Base-by-base conservation (phyloP, 2,113 vertebrate genomes). In the Sakesphorus luctuosus region DNA sequence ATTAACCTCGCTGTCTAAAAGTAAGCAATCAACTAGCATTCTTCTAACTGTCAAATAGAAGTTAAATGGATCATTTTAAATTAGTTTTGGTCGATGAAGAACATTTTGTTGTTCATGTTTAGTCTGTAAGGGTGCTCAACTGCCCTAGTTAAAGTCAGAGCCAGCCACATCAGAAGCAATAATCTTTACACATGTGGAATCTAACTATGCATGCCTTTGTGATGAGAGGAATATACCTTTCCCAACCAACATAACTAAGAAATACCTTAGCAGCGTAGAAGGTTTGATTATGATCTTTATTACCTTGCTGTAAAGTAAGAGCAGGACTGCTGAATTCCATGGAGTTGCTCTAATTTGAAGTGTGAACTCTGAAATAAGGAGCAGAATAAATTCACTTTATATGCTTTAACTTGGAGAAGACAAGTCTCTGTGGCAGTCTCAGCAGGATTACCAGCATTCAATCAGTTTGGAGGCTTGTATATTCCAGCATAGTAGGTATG, bases 251-350 rank as follows among this genome's bases (percentile, higher is more conserved):
- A 85, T 85, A 92, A 93, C 50, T 46, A 47, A 93, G 88, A 94
- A 90, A 84, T 90, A 75, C 67, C 56, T 89, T 68, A 75, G 65
- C 61, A 92, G 24, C 76, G 55, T 19, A 84, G 85, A 75, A 89
- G 11, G 13, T 31, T 90, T 84, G 90, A 96, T 95, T 97, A 62
- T 84, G 76, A 95, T 96, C 90, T 96, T 96, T 96, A 95, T 94
- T 96, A 86, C 68, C 56, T 75, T 73, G 47, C 76, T 90, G 68
- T 87, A 94, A 96, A 96, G 62, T 52, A 81, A 65, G 83, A 95
- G 35, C 83, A 94, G 58, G 72, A 53, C 76, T 0, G 1, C 90
- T 84, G 90, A 92, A 77, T 83, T 93, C 85, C 0, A 0, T 84
- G 40, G 58, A 88, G 73, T 72, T 93, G 52, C 72, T 80, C 68